Base-by-base conservation (phyloP, 2,113 vertebrate genomes). In the Melanocharis versteri region DNA sequence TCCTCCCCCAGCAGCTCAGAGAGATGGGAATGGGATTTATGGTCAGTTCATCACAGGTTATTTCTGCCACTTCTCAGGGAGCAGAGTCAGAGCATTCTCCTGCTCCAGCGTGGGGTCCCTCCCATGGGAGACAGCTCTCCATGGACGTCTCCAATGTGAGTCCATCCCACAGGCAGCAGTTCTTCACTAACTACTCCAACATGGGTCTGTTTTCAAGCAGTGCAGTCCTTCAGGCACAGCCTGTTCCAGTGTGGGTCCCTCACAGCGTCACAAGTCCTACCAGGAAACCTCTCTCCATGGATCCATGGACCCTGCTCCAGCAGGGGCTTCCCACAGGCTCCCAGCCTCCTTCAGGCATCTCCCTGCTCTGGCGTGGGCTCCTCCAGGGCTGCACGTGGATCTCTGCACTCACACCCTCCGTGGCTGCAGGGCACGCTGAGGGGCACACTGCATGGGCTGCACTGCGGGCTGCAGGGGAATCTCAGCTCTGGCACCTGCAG, bases 101-200 rank as follows among this genome's bases (percentile, higher is more conserved):
- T 70, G 44, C 79, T 70, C 54, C 79, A 28, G 23, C 0, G 0
- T 27, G n/a, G n/a, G n/a, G n/a, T 47, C 42, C 22, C 17, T 68
- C 42, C 51, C 78, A n/a, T 28, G 53, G 51, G 51, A 39, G 5
- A 39, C 64, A 48, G 17, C 3, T 48, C 30, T 48, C 23, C 35
- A 27, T n/a, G 23, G 30, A n/a, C 11, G 50, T n/a, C 23, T 58
- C 35, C 30, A 40, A 3, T 0, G 0, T n/a, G 23, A 57, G 28
- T 18, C 18, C 44, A 48, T 40, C 28, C 79, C 44, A 40, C 23
- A 47, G 64, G 42, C 28, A 22, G 4, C 28, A 58, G 64, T 7
- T 48, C 53, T n/a, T 39, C 42, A 17, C 35, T 6, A n/a, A 14
- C 53, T 33, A 4, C 28, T 22, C n/a, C 53, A n/a, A 1, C 35